Evolutionary conservation across 2,888 invertebrate species (phyloP).

Genomic region (Dynastes tityus): DNA sequence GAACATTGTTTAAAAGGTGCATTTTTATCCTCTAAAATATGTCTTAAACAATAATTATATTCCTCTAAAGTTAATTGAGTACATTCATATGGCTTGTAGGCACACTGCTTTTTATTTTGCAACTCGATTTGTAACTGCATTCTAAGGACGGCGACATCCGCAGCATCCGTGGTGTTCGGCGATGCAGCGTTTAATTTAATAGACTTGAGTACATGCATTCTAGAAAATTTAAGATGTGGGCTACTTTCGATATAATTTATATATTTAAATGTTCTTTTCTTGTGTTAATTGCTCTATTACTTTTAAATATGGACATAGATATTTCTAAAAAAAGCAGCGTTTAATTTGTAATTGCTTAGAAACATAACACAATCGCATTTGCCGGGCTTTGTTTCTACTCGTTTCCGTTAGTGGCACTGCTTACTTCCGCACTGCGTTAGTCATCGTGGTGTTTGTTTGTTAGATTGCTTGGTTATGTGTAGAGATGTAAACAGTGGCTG

Average conservation of each 20-base stretch:
- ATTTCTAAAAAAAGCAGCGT: neutral
- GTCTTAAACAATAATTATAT: constrained; percentile 84
- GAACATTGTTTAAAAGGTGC: constrained; percentile 90
- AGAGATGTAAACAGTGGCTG: constrained; percentile 7
- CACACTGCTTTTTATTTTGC: constrained; percentile 76
- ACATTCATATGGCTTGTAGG: constrained; percentile 79
- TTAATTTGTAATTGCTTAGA: constrained; percentile 17
- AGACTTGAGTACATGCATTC: constrained; percentile 55
- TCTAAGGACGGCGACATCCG: constrained; percentile 63
- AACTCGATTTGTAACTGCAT: constrained; percentile 77
- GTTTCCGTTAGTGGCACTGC: constrained; percentile 20
- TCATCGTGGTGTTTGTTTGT: constrained; percentile 23
- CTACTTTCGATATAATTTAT: neutral
- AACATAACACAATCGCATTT: constrained; percentile 20
- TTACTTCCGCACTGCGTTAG: constrained; percentile 32
- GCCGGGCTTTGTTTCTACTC: constrained; percentile 9
- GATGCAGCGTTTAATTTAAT: constrained; percentile 49
- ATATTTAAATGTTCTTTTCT: neutral
- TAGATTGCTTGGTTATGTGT: constrained; percentile 19
- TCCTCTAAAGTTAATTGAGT: constrained; percentile 79
- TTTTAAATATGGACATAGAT: neutral
- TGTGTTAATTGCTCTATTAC: neutral
- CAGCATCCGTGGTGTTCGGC: constrained; percentile 49
- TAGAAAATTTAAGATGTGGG: constrained; percentile 46
- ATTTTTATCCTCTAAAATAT: constrained; percentile 86